phyloP scores from a whole-genome alignment of 2,888 invertebrate genomes.

The Epirrita christyi region DNA sequence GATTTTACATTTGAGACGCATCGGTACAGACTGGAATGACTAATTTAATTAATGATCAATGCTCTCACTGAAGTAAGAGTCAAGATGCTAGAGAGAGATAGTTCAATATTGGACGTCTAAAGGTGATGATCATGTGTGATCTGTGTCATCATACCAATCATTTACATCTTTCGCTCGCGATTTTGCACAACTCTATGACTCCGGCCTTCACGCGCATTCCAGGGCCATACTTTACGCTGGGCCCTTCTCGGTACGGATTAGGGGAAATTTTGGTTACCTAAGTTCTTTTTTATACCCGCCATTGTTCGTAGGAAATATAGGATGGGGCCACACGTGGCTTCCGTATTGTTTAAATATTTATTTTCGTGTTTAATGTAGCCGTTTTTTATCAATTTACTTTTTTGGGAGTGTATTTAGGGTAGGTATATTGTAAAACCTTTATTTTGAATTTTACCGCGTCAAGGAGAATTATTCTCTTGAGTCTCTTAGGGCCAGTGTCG shows the following conservation, averaged over 20 bases:
- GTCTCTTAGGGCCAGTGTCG: background rate
- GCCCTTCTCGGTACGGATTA: conserved; percentile 37
- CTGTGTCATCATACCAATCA: conserved; percentile 4
- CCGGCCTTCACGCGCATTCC: conserved; percentile 21
- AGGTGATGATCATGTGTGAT: background rate
- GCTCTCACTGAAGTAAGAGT: too few species aligned
- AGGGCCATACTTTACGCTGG: conserved; percentile 42
- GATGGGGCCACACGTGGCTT: conserved; percentile 26
- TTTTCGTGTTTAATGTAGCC: conserved; percentile 19
- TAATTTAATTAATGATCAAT: too few species aligned
- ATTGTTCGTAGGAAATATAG: conserved; percentile 37
- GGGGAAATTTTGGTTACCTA: conserved; percentile 39
- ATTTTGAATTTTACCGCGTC: too few species aligned
- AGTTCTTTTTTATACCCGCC: conserved; percentile 41
- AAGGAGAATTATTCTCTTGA: too few species aligned
- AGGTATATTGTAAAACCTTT: too few species aligned
- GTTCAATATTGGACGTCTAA: background rate
- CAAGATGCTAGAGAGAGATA: too few species aligned
- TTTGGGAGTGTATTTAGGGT: conserved; percentile 6
- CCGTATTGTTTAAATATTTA: conserved; percentile 33
- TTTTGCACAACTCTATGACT: conserved; percentile 4
- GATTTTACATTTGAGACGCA: too few species aligned
- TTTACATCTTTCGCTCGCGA: conserved; percentile 3
- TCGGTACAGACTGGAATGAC: too few species aligned
- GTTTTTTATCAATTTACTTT: conserved; percentile 3